phyloP scores from a whole-genome alignment of 2,888 invertebrate species.

The Oxycera nigricornis region DNA sequence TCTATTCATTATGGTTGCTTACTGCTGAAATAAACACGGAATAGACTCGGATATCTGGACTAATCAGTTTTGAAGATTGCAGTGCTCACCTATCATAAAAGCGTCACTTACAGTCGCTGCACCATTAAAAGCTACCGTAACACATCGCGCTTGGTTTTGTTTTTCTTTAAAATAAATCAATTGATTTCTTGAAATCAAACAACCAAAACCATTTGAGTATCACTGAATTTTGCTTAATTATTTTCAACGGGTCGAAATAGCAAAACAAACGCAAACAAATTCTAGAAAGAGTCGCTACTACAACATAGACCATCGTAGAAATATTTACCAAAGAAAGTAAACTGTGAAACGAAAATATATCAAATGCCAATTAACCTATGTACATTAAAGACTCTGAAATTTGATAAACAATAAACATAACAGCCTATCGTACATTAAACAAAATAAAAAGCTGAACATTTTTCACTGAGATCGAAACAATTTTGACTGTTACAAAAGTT shows the following conservation, averaged over 20 bases:
- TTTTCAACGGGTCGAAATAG: background rate
- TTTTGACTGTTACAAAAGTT: background rate
- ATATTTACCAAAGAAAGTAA: background rate
- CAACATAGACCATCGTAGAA: background rate
- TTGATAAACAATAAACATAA: background rate
- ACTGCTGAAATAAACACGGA: too few species aligned
- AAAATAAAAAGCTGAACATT: background rate
- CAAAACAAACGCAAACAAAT: background rate
- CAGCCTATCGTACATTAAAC: background rate
- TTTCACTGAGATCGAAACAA: slow-evolving; percentile 1
- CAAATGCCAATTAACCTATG: background rate
- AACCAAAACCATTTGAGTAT: too few species aligned
- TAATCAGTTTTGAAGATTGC: too few species aligned
- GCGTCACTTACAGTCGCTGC: too few species aligned
- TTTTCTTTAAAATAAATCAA: background rate
- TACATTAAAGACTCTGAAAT: background rate
- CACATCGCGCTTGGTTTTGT: background rate
- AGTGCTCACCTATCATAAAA: too few species aligned
- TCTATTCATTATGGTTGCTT: too few species aligned
- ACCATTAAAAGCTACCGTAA: too few species aligned
- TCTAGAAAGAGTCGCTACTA: background rate
- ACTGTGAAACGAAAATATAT: too few species aligned
- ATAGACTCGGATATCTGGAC: too few species aligned
- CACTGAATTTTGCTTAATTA: too few species aligned
- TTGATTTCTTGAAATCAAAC: background rate